These are phyloP conservation scores for Nothoprocta pentlandii DNA, from an alignment of 2,113 vertebrate genomes.

Conservation along the genomic window DNA sequence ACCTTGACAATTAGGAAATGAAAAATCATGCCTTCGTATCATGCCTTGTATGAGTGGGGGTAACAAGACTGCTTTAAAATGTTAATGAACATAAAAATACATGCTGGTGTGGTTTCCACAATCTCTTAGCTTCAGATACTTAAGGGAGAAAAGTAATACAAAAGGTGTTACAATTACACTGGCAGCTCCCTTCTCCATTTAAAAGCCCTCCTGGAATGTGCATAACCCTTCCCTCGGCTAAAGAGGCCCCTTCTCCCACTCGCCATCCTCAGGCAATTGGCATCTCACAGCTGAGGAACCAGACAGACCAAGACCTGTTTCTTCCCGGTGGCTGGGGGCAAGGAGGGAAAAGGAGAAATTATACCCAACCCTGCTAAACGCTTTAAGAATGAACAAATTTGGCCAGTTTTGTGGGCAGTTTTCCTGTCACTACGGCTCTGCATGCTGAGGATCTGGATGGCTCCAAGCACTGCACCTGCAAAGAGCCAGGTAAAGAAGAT, in stretches of 20 bases:
- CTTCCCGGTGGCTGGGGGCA: not conserved
- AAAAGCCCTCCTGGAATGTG: not conserved
- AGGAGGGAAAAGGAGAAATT: not conserved
- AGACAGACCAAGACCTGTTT: not conserved
- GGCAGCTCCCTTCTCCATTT: not conserved
- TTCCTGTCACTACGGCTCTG: not conserved
- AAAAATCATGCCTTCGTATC: not conserved
- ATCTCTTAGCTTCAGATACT: not conserved
- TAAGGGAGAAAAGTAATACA: not conserved
- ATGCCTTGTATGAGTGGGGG: not conserved
- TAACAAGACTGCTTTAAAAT: conserved; percentile 7
- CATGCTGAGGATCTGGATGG: fast-evolving
- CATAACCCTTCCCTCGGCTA: not conserved
- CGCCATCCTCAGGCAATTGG: not conserved
- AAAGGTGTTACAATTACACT: not conserved
- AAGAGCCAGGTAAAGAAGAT: not conserved
- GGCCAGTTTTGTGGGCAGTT: not conserved
- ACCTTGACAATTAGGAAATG: not conserved
- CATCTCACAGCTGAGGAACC: not conserved
- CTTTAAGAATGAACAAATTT: not conserved
- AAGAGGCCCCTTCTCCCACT: not conserved
- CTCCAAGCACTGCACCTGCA: not conserved
- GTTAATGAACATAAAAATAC: not conserved
- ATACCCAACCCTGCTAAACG: not conserved
- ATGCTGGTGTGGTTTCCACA: not conserved